Evolutionary conservation across 1,140 invertebrate species (phyloP), one percentile per base, ranked within the genome.

Genomic region (Archivesica marissinica): DNA sequence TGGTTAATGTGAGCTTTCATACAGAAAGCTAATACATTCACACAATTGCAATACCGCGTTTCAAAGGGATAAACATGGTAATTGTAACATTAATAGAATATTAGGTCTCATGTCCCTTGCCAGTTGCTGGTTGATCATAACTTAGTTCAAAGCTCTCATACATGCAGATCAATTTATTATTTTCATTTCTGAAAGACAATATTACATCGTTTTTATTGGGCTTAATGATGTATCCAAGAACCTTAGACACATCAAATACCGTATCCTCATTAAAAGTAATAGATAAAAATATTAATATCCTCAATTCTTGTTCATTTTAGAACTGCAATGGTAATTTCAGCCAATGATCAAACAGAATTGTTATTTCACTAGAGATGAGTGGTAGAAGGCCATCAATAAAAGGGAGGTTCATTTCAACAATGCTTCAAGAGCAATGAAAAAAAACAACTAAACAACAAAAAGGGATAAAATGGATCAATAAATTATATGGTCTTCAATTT

Each of bases 151-250:
- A 52, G 50, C 50, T 4, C 50, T n/a, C 4, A 7, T 15, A 4
- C 23, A 52, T n/a, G 23, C 50, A 52, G 50, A 52, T 52, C 50
- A 52, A 52, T 52, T 52, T 52, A 52, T 52, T 52, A 52, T 52
- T 52, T 52, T 52, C 17, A 52, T 52, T 52, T 52, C 50, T n/a
- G 50, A 52, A 52, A 52, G 17, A 52, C 50, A 52, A 52, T 52
- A 52, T 52, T n/a, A n/a, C n/a, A n/a, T n/a, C n/a, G 50, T 23
- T 52, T n/a, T 52, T 52, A 52, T 52, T 23, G 23, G 23, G 23
- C 50, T 52, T 52, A 52, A 52, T 52, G 50, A 52, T 52, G 50
- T 52, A 52, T 52, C 50, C 50, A 11, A 3, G 17, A n/a, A 52
- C 4, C 4, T 52, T 52, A n/a, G n/a, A n/a, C 50, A 52, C 50